Evolutionary conservation across 2,113 vertebrate species (phyloP).

Genomic region (Triplophysa rosa): DNA sequence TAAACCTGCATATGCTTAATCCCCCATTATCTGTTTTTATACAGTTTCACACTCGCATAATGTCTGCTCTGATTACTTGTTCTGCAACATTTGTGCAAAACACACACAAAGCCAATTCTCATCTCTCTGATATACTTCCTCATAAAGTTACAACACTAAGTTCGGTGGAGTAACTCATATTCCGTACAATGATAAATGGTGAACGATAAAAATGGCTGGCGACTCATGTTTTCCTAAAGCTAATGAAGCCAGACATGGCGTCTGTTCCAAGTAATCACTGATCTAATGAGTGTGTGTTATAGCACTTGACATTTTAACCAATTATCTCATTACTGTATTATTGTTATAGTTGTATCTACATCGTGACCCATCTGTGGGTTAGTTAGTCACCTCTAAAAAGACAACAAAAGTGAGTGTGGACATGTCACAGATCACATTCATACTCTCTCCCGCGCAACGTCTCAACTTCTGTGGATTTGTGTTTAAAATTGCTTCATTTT

Average conservation of each 20-base stretch:
- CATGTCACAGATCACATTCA: neutral
- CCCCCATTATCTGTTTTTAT: constrained; percentile 6
- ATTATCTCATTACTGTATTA: too few relatives aligned
- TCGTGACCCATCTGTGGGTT: too few relatives aligned
- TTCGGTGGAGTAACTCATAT: neutral
- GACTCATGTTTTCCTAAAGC: too few relatives aligned
- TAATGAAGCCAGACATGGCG: too few relatives aligned
- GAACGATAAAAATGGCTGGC: too few relatives aligned
- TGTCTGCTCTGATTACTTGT: neutral
- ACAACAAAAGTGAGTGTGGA: too few relatives aligned
- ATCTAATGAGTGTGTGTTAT: too few relatives aligned
- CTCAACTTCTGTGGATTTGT: neutral
- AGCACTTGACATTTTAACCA: too few relatives aligned
- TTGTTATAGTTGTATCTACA: too few relatives aligned
- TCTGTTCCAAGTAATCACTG: too few relatives aligned
- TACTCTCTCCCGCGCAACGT: neutral
- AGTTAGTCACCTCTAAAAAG: too few relatives aligned
- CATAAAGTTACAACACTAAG: neutral
- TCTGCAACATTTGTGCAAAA: neutral
- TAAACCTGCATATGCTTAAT: constrained; percentile 7
- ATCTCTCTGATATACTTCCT: neutral
- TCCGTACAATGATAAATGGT: neutral
- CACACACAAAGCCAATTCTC: too few relatives aligned
- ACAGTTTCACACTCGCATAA: neutral
- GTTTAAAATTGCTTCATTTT: neutral